These are phyloP conservation scores for Leguminivora glycinivorella DNA, from an alignment of 1,140 invertebrate genomes.

Conservation along the genomic window DNA sequence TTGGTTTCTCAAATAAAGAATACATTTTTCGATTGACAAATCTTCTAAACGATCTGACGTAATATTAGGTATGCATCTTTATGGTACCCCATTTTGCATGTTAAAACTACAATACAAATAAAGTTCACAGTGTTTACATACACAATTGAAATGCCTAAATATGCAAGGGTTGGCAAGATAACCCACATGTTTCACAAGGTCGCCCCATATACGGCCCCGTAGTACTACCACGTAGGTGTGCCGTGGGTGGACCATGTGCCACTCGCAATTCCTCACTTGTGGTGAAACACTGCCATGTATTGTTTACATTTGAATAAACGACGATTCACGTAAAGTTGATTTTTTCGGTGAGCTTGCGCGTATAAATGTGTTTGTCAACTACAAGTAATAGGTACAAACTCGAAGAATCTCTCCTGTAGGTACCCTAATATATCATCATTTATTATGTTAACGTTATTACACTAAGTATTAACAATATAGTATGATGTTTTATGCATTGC, in stretches of 20 bases:
- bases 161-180: constrained; percentile 2
- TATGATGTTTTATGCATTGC: no score
- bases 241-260: neutral
- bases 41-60: no score
- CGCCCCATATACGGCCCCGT: neutral
- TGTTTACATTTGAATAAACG: neutral
- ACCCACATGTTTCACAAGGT: constrained; percentile 6
- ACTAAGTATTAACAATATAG: no score
- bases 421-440: neutral
- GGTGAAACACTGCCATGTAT: neutral
- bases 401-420: neutral
- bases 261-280: neutral
- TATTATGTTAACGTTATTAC: no score
- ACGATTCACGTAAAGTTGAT: no score
- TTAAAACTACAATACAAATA: neutral
- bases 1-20: no score
- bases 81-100: neutral
- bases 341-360: neutral
- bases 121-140: neutral
- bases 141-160: neutral
- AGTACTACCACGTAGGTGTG: constrained; percentile 10
- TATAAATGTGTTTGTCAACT: neutral
- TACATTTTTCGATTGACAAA: no score
- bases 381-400: neutral
- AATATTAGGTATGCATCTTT: neutral